phyloP scores from a whole-genome alignment of 2,888 invertebrate genomes.

The Dicyrtomina minuta region DNA sequence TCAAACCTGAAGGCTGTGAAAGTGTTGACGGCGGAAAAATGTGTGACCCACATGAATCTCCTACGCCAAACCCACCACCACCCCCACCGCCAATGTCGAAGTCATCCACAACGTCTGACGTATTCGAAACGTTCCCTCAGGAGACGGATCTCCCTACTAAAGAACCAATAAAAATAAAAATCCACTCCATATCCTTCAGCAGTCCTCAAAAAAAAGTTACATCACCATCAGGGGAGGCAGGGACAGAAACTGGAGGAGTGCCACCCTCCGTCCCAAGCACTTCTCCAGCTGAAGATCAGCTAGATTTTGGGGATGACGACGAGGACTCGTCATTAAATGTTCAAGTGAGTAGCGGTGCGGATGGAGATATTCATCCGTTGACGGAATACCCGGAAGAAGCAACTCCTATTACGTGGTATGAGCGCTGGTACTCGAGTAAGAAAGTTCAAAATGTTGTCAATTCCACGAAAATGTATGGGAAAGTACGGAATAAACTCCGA shows the following conservation, averaged over 20 bases:
- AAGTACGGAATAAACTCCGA: constrained; percentile 50
- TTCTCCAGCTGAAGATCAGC: neutral
- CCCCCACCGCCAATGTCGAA: neutral
- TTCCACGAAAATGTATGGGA: constrained; percentile 53
- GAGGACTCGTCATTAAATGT: neutral
- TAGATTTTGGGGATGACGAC: constrained; percentile 17
- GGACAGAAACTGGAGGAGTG: neutral
- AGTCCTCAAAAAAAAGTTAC: too few relatives aligned
- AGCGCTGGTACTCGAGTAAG: constrained; percentile 54
- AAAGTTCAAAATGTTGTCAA: constrained; percentile 54
- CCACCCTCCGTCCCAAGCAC: too few relatives aligned
- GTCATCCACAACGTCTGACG: neutral
- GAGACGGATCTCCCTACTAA: neutral
- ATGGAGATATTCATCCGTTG: neutral
- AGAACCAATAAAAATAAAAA: neutral
- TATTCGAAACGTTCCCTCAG: too few relatives aligned
- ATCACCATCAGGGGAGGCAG: neutral
- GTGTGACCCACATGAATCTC: neutral
- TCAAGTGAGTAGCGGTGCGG: neutral
- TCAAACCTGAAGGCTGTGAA: neutral
- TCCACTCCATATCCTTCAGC: too few relatives aligned
- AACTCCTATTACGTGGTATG: constrained; percentile 54
- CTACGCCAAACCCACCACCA: neutral
- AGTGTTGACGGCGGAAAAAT: neutral
- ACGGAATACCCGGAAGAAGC: constrained; percentile 35